A percentile compares a stretch with the other conserved stretches of the same genome.
Evolutionary conservation across 1,140 invertebrate genomes (phyloP).

Genomic region (Sarcophaga peregrina): DNA sequence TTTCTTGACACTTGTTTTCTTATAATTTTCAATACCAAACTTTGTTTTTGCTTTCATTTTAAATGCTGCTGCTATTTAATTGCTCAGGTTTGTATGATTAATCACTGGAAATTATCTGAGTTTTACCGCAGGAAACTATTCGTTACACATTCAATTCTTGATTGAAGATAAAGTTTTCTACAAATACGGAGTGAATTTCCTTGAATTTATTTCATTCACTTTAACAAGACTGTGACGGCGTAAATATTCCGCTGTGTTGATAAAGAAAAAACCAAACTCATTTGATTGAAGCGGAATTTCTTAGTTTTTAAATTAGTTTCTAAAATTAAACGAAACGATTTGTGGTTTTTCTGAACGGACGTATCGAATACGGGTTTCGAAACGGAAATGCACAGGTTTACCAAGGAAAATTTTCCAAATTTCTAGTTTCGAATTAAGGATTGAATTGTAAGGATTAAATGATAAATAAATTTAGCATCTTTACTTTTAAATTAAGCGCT

Average conservation of each 20-base stretch:
- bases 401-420: too few species aligned
- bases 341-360: background rate
- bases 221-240: background rate
- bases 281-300: background rate
- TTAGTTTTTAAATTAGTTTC: too few species aligned
- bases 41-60: too few species aligned
- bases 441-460: too few species aligned
- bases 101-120: constrained; percentile 19
- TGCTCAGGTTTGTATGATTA: constrained; percentile 13
- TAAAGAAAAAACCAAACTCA: background rate
- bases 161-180: too few species aligned
- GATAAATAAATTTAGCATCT: too few species aligned
- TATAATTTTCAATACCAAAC: background rate
- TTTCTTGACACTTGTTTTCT: constrained; percentile 13
- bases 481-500: too few species aligned
- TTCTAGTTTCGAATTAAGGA: too few species aligned
- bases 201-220: background rate
- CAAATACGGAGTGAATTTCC: background rate
- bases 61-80: background rate
- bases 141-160: too few species aligned
- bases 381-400: background rate
- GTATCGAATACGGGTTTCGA: background rate
- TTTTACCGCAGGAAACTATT: too few species aligned
- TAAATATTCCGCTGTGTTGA: background rate
- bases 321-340: background rate